Base-by-base conservation (phyloP, 2,113 vertebrate genomes). In the Sinocyclocheilus grahami region DNA sequence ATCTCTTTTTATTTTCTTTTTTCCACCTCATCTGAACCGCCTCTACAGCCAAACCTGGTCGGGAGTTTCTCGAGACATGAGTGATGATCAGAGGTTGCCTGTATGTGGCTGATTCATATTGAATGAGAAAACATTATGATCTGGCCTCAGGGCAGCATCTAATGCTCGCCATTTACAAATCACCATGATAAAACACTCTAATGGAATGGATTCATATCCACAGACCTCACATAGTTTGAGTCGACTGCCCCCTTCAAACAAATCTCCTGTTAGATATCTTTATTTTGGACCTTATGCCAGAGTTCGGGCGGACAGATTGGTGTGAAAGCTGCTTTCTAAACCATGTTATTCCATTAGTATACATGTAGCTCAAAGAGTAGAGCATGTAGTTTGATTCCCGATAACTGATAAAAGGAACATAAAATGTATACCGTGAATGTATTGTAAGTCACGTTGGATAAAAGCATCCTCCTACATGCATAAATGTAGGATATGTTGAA, bases 61-160 rank as follows among this genome's bases (percentile, higher is more conserved):
- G 10, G n/a, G 78, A 62, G 81, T 85, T 83, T 79, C 72, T 78
- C 30, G 0, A 55, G 33, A 78, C 20, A 78, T 81, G 87, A 79
- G 79, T 75, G 78, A 85, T 87, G 89, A 87, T 83, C 78, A 83
- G 33, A 55, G 78, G 30, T 55, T 53, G 81, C 63, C 87, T 86
- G 82, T 84, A 67, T 84, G 86, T 88, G 78, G 82, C 83, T 83
- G 63, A 88, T 62, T 69, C 55, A 84, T 88, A 75, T 80, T 80
- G 74, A 89, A 84, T 74, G 86, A 63, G 71, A 65, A 83, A 86
- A 86, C 83, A 89, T 82, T 71, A 85, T 48, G 46, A 46, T 88
- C 74, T 85, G 65, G 85, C 88, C 84, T 85, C 86, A 85, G 87
- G 88, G 87, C 78, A 86, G 67, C 42, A 37, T 89, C 76, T 90